Percentiles rank a stretch among this genome's conserved stretches.
phyloP scores from a whole-genome alignment of 2,888 invertebrate genomes.

The Caenorhabditis panamensis region DNA sequence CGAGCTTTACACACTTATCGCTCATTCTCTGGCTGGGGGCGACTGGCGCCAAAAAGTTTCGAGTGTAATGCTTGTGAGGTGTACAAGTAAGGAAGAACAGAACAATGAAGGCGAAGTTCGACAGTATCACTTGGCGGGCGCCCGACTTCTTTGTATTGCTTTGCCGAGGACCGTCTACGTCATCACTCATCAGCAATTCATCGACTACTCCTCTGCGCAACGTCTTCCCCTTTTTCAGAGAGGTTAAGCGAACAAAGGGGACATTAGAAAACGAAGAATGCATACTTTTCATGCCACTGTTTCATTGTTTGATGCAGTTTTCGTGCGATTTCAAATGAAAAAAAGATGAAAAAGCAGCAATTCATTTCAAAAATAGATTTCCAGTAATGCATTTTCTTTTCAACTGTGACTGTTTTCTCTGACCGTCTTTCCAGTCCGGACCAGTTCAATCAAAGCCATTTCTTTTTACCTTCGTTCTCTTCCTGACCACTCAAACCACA shows the following conservation, averaged over 20 bases:
- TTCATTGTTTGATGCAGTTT: conserved; percentile 10
- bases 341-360: too few species aligned
- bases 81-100: conserved; percentile 44
- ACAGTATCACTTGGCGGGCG: conserved; percentile 41
- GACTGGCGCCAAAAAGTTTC: conserved; percentile 5
- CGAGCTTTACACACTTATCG: conserved; percentile 41
- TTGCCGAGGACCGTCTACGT: conserved; percentile 29
- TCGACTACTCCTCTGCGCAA: conserved; percentile 19
- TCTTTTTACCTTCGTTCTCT: too few species aligned
- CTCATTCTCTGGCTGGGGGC: too few species aligned
- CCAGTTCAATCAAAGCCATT: too few species aligned
- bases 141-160: conserved; percentile 36
- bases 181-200: conserved; percentile 14
- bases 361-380: conserved; percentile 3
- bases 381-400: background rate
- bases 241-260: conserved; percentile 38
- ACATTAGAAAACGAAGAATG: conserved; percentile 13
- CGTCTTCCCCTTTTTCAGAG: conserved; percentile 22
- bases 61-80: conserved; percentile 16
- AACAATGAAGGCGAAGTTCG: conserved; percentile 53
- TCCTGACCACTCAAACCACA: too few species aligned
- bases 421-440: too few species aligned
- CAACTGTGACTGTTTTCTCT: background rate
- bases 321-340: background rate
- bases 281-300: conserved; percentile 21